These are phyloP conservation scores for Calliopsis andreniformis DNA, from an alignment of 1,140 invertebrate genomes.

Conservation along the genomic window DNA sequence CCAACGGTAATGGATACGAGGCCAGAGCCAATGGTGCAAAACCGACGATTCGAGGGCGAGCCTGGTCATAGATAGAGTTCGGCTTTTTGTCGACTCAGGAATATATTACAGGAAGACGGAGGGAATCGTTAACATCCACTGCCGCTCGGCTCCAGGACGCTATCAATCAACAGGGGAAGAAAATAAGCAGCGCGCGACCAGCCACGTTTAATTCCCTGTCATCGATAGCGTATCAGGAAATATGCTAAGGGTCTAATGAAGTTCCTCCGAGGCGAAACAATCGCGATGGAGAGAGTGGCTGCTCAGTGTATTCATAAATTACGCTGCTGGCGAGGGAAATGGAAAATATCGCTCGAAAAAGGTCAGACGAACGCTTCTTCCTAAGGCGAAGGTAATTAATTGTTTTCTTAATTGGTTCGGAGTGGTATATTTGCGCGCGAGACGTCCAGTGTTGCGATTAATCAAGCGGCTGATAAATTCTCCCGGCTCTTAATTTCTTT, in stretches of 20 bases:
- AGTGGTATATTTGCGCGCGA: constrained; percentile 1
- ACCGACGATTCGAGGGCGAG: constrained; percentile 41
- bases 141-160: constrained; percentile 1
- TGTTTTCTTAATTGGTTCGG: constrained; percentile 27
- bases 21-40: constrained; percentile 35
- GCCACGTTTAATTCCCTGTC: not conserved
- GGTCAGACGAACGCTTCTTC: not conserved
- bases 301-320: not conserved
- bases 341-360: constrained; percentile 5
- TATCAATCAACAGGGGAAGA: constrained; percentile 27
- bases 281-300: not conserved
- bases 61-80: constrained; percentile 43
- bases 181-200: constrained; percentile 19
- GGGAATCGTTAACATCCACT: constrained; percentile 37
- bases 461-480: constrained; percentile 29
- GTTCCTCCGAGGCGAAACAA: not conserved
- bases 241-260: not conserved
- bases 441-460: constrained; percentile 12
- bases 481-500: constrained; percentile 10
- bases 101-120: constrained; percentile 42
- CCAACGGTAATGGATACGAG: constrained; percentile 49
- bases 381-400: constrained; percentile 28
- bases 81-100: constrained; percentile 42
- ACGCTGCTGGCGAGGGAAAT: not conserved
- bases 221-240: not conserved